Evolutionary conservation across 2,797 vertebrate genomes (phyloP).

Genomic region (Coracias cyanogaster): DNA sequence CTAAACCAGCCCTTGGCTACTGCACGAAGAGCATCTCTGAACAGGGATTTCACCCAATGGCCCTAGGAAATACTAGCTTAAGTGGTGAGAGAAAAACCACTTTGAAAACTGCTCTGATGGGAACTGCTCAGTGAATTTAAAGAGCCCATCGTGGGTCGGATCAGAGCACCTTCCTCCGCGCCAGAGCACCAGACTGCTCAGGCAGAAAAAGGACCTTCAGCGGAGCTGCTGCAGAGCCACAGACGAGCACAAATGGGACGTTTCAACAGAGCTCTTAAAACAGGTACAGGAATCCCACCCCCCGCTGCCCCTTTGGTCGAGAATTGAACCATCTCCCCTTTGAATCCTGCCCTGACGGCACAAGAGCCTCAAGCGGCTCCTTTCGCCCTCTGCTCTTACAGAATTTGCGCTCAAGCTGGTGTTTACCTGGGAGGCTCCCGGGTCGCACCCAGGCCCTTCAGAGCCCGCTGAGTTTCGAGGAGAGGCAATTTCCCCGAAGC

Average conservation of each 20-base stretch:
- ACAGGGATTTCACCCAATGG: background rate
- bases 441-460: background rate
- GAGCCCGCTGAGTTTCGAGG: background rate
- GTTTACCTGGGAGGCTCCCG: background rate
- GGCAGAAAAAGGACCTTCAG: background rate
- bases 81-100: background rate
- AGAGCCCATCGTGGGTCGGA: background rate
- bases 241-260: background rate
- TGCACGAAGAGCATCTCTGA: background rate
- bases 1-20: background rate
- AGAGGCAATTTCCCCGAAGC: background rate
- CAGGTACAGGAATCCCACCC: background rate
- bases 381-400: background rate
- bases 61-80: background rate
- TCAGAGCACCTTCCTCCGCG: background rate
- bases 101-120: background rate
- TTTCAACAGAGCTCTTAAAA: background rate
- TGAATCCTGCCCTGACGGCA: accelerated
- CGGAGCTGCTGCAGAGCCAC: background rate
- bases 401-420: background rate
- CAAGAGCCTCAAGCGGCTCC: background rate
- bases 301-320: accelerated
- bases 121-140: background rate
- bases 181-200: background rate
- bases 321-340: background rate